Evolutionary conservation across 2,888 invertebrate species (phyloP).

Genomic region (Dorcus parallelipipedus): DNA sequence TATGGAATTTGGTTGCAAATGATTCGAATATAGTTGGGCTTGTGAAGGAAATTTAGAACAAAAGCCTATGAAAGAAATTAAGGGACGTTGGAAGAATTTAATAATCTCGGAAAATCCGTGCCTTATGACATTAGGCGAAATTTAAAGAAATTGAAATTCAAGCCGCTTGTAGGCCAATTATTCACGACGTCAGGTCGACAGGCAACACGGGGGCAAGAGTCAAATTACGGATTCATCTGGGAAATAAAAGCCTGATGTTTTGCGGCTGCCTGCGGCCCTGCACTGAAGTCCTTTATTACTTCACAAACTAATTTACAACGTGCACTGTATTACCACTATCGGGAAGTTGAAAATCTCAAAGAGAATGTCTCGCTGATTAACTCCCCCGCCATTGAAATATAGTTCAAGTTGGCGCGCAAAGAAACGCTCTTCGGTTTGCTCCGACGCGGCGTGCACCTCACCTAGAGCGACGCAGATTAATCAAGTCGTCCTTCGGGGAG

Average conservation of each 20-base stretch:
- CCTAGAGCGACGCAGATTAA: conserved; percentile 31
- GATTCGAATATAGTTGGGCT: too few species aligned
- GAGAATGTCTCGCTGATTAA: neutral
- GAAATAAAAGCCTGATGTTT: conserved; percentile 21
- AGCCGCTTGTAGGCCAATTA: conserved; percentile 10
- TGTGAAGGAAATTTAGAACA: too few species aligned
- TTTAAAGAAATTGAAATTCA: conserved; percentile 7
- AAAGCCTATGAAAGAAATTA: too few species aligned
- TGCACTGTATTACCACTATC: conserved; percentile 10
- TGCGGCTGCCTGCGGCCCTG: conserved; percentile 8
- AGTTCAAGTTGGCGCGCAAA: conserved; percentile 3
- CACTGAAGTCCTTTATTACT: conserved; percentile 8
- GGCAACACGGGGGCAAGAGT: conserved; percentile 3
- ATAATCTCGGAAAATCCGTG: too few species aligned
- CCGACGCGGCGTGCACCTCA: conserved; percentile 9
- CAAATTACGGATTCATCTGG: conserved; percentile 19
- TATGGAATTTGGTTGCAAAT: too few species aligned
- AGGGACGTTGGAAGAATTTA: too few species aligned
- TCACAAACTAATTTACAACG: conserved; percentile 14
- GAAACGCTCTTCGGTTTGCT: neutral
- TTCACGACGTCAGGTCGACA: conserved; percentile 12
- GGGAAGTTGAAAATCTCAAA: neutral
- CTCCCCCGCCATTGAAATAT: neutral
- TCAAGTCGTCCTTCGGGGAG: conserved; percentile 32
- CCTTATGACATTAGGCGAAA: neutral